Percentiles rank a stretch among this genome's conserved stretches.
Evolutionary conservation across 2,888 invertebrate genomes (phyloP).

Genomic region (Cantharis lateralis): DNA sequence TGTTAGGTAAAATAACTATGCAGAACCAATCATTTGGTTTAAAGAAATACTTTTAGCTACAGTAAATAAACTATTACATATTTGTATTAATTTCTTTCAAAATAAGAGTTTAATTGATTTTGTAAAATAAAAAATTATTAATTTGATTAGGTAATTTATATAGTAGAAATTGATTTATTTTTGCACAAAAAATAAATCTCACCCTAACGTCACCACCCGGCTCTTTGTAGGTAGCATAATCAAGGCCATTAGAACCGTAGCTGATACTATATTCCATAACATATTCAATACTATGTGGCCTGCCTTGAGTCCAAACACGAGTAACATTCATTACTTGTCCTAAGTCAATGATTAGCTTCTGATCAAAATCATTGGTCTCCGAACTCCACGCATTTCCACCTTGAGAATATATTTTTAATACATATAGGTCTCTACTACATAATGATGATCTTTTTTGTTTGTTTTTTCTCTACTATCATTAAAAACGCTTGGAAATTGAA

Average conservation of each 20-base stretch:
- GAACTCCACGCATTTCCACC: slow-evolving; percentile 93
- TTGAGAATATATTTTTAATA: slow-evolving; percentile 52
- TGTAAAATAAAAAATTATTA: not conserved
- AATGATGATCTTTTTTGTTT: not conserved
- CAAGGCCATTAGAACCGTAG: slow-evolving; percentile 88
- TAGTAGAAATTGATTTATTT: not conserved
- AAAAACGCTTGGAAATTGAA: not conserved
- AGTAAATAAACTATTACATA: not conserved
- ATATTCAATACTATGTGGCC: slow-evolving; percentile 87
- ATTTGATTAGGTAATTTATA: not conserved
- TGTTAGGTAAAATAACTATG: not conserved
- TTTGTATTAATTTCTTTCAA: not conserved
- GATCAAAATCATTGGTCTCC: slow-evolving; percentile 87
- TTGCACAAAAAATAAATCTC: slow-evolving; percentile 50
- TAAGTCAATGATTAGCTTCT: slow-evolving; percentile 89
- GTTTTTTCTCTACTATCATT: not conserved
- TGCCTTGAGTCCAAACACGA: slow-evolving; percentile 86
- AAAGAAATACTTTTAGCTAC: not conserved
- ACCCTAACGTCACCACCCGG: slow-evolving; percentile 89
- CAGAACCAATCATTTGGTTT: not conserved
- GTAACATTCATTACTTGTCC: slow-evolving; percentile 87
- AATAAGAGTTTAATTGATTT: not conserved
- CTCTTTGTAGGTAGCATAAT: slow-evolving; percentile 88
- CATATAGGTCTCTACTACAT: not conserved
- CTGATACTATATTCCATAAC: slow-evolving; percentile 93